These are phyloP conservation scores for Portunus trituberculatus DNA, from an alignment of 1,140 invertebrate genomes.

Conservation along the genomic window DNA sequence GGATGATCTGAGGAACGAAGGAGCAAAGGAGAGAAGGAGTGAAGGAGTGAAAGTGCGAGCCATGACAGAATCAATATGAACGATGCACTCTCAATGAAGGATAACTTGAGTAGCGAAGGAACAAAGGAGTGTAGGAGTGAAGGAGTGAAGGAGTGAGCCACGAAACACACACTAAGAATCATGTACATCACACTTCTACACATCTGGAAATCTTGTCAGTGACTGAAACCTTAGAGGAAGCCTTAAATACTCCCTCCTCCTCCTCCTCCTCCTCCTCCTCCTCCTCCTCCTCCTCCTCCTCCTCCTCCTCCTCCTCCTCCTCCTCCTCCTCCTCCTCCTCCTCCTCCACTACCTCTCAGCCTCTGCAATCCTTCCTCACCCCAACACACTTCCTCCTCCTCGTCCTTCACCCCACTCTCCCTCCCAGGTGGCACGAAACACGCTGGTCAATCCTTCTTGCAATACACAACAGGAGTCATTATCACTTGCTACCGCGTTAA, in stretches of 20 bases:
- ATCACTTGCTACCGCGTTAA: background rate
- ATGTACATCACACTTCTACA: conserved; percentile 39
- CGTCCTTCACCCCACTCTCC: background rate
- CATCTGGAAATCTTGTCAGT: conserved; percentile 60
- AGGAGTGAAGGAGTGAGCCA: too few relatives aligned
- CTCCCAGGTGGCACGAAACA: background rate
- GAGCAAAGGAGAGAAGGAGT: too few relatives aligned
- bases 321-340: conserved; percentile 17
- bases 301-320: conserved; percentile 16
- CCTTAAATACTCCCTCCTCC: conserved; percentile 39
- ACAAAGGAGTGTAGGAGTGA: too few relatives aligned
- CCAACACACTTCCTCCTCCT: background rate
- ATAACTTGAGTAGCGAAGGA: too few relatives aligned
- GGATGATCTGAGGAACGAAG: too few relatives aligned
- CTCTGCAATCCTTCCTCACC: background rate
- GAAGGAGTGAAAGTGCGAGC: too few relatives aligned
- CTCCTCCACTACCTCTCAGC: background rate
- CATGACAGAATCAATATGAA: too few relatives aligned
- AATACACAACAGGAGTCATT: background rate
- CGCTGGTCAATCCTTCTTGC: too few relatives aligned
- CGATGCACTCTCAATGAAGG: too few relatives aligned
- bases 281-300: background rate
- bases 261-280: background rate
- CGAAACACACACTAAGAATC: conserved; percentile 23
- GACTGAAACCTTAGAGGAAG: conserved; percentile 63